Conservation (phyloP, 2,888 invertebrate species). For the Timema cristinae region DNA sequence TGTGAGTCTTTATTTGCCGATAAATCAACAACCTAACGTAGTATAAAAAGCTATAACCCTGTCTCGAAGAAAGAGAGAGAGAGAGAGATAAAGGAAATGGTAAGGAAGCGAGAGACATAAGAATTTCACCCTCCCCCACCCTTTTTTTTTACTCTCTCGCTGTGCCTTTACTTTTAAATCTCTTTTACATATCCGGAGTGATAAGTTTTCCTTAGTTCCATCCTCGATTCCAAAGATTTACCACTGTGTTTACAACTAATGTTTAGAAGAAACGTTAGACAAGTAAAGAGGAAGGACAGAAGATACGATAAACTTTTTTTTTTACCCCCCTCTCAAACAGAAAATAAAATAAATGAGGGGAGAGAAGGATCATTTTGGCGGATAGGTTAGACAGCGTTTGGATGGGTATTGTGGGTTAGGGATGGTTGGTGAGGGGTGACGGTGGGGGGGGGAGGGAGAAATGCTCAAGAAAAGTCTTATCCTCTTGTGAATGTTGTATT, state of each 20-base stretch:
- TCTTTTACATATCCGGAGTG: conserved; percentile 14
- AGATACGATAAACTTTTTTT: neutral
- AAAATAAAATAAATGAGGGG: neutral
- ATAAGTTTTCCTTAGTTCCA: neutral
- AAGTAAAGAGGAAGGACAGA: neutral
- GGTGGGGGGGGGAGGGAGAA: no score
- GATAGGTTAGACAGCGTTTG: no score
- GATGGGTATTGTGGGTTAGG: no score
- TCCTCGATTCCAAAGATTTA: neutral
- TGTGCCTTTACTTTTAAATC: conserved; percentile 3
- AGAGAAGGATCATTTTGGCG: no score
- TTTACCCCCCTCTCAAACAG: neutral
- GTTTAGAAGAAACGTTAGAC: neutral
- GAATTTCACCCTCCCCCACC: neutral
- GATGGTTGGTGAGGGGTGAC: no score
- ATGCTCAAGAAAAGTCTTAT: no score
- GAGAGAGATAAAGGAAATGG: neutral
- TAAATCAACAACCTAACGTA: conserved; percentile 14
- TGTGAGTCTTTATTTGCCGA: conserved; percentile 8
- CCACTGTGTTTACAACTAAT: conserved; percentile 5
- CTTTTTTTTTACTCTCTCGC: no score
- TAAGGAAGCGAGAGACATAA: neutral
- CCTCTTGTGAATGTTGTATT: no score
- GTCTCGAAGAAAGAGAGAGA: neutral
- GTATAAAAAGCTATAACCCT: conserved; percentile 10